Evolutionary conservation across 2,797 vertebrate genomes (phyloP).

Genomic region (Aotus griseimembra): DNA sequence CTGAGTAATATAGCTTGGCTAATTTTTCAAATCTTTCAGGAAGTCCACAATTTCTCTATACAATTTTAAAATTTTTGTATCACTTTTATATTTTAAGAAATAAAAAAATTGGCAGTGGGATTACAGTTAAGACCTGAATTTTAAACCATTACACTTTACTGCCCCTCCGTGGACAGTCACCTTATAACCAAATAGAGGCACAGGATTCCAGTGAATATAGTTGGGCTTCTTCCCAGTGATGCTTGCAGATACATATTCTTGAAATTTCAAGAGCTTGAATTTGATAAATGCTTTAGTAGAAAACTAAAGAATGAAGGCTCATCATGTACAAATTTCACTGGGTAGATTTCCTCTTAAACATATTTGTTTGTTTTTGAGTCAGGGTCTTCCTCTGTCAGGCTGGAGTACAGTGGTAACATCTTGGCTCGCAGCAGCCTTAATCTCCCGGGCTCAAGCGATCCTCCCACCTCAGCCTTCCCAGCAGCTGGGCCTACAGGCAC

Average conservation of each 20-base stretch:
- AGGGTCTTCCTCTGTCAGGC: neutral
- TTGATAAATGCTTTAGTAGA: slow-evolving; percentile 22
- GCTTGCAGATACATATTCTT: neutral
- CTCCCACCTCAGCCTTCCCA: neutral
- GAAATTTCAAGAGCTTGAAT: slow-evolving; percentile 18
- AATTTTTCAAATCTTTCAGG: neutral
- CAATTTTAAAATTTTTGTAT: neutral
- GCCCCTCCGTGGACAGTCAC: slow-evolving; percentile 72
- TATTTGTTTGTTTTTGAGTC: neutral
- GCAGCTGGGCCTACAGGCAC: neutral
- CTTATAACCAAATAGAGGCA: slow-evolving; percentile 32
- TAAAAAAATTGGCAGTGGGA: neutral
- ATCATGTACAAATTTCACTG: neutral
- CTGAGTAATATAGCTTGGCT: neutral
- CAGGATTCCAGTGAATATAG: neutral
- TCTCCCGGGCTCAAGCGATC: neutral
- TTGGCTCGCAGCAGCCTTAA: neutral
- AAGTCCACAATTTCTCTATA: neutral
- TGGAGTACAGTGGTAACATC: neutral
- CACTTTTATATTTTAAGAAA: slow-evolving; percentile 16
- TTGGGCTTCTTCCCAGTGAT: neutral
- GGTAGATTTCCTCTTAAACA: neutral
- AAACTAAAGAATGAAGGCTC: slow-evolving; percentile 30
- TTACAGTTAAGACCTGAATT: slow-evolving; percentile 1
- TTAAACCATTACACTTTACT: slow-evolving; percentile 63